Evolutionary conservation across 2,888 invertebrate species (phyloP), one percentile per base, ranked within the genome.

Genomic region (Agrochola macilenta): DNA sequence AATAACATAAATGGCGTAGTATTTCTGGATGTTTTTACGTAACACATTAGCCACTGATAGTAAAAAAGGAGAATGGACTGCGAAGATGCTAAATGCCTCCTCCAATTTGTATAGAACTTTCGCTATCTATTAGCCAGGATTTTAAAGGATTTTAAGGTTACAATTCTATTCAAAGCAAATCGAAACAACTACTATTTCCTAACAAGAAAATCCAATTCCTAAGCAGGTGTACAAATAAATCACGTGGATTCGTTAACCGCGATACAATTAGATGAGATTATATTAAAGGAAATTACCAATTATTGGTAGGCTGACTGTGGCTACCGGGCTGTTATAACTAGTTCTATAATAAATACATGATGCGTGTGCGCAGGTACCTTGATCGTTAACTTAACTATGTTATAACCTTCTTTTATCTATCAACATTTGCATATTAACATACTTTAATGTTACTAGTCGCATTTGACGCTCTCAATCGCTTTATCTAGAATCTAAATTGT

Each of bases 361-460:
- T 82, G 88, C 87, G 88, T 89, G 82, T 84, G 82, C 79, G 83
- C 83, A 87, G 88, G 84, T 84, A 81, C 72, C 84, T 76, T 80
- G 85, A 84, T 92, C 93, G 89, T 93, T 94, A 93, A 91, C 89
- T 93, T 88, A 89, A 91, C 91, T 92, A 93, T 91, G 89, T 94
- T 94, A 94, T 89, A 92, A 89, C 90, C 93, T 93, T 93, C 92
- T 94, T 93, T 93, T 94, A 95, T 94, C 94, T 92, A 90, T 85
- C 65, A 86, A 88, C 79, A 91, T 95, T 94, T 93, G 90, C 95
- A 95, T 95, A 94, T 90, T 90, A 92, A 92, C 89, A 92, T 91
- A 93, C 88, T 93, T 93, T 93, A 93, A 89, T 89, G 87, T 85
- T 74, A 88, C 86, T 86, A 88, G 90, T 90, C 89, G 89, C 87